Base-by-base conservation (phyloP, 1,140 invertebrate species). In the Laodelphax striatellus region DNA sequence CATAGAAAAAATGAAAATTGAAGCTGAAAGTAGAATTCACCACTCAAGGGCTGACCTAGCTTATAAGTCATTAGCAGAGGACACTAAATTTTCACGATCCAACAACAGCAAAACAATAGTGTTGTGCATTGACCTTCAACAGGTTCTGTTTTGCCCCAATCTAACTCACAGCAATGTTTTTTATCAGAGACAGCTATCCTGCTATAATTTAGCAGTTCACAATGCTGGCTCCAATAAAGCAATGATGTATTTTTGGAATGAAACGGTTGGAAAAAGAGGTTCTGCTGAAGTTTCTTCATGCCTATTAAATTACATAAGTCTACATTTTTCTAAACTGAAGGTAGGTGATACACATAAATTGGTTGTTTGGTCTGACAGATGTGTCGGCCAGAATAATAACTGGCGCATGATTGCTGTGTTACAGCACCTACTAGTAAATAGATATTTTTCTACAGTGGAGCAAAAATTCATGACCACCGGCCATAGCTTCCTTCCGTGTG, bases 401-500 rank as follows among this genome's bases (percentile, higher is more conserved):
- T 59, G 57, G 57, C 43, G 46, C 2, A 5, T 52, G 5, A 52
- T 59, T 19, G 21, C 21, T 52, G 13, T 59, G 21, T 5, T 52
- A 10, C 44, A 59, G 10, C 22, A 59, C 34, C 57, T 59, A 11
- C 5, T 59, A 9, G 46, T 52, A 34, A 52, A 52, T 17, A 17
- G 41, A 31, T 59, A 59, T 34, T 59, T 59, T 34, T 4, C 57
- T 14, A 34, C 44, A 16, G 57, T 52, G 2, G 46, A 59, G 17
- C 43, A 59, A 52, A 59, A 59, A 17, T 59, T 59, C 38, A 28
- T 59, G 57, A 52, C 46, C 4, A 59, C 63, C 41, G 58, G 62
- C 9, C 57, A 63, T 52, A 63, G 62, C 28, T 62, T 62, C 46
- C 38, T 62, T 14, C 55, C 56, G 0, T 64, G 55, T 16, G 61